These are phyloP conservation scores for Tenodera sinensis DNA, from an alignment of 2,888 invertebrate species.

Conservation along the genomic window DNA sequence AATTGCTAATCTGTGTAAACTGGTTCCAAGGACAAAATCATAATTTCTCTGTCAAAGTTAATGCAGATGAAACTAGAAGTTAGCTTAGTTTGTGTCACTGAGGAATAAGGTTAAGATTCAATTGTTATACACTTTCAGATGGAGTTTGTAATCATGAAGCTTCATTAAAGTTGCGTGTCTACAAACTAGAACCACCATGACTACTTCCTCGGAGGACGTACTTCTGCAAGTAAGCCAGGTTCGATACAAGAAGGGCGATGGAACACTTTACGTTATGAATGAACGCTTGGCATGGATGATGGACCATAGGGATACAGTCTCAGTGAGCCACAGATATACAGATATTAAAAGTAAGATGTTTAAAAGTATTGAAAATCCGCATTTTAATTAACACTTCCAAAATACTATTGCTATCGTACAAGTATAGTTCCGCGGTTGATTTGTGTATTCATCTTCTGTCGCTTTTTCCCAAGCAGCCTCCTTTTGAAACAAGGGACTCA, in stretches of 20 bases:
- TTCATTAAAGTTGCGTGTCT: neutral
- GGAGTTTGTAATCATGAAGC: neutral
- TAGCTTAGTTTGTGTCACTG: neutral
- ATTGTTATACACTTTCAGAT: neutral
- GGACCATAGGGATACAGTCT: slow-evolving; percentile 86
- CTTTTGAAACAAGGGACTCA: too few species aligned
- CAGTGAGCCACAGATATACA: slow-evolving; percentile 88
- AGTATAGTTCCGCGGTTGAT: too few species aligned
- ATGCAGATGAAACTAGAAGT: neutral
- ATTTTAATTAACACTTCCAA: neutral
- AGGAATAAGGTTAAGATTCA: neutral
- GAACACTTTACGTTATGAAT: slow-evolving; percentile 92
- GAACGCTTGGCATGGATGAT: slow-evolving; percentile 95
- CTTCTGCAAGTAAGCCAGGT: slow-evolving; percentile 88
- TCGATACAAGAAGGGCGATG: slow-evolving; percentile 93
- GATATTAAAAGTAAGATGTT: slow-evolving; percentile 82
- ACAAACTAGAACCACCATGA: slow-evolving; percentile 54
- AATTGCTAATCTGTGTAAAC: too few species aligned
- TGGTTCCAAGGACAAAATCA: neutral
- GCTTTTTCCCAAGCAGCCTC: too few species aligned
- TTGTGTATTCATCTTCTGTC: too few species aligned
- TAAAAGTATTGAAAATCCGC: neutral
- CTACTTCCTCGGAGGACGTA: slow-evolving; percentile 91
- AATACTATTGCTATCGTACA: neutral
- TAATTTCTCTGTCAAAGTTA: neutral